Evolutionary conservation across 1,140 invertebrate species (phyloP).

Genomic region (Arion vulgaris): DNA sequence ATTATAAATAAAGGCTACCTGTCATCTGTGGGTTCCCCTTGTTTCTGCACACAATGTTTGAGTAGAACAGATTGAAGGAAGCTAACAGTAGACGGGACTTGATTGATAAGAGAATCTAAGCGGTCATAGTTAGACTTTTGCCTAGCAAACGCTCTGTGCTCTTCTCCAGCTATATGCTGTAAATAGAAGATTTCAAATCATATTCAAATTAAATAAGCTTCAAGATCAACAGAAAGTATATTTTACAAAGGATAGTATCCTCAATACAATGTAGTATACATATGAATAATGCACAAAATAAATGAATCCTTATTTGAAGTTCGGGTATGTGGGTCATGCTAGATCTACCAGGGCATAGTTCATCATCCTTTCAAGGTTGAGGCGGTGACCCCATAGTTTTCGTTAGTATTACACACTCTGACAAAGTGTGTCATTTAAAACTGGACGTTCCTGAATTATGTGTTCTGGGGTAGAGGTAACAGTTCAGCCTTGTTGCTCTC

Average conservation of each 20-base stretch:
- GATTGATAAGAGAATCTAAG: slow-evolving; percentile 56
- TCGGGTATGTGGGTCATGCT: no score
- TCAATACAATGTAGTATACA: background rate
- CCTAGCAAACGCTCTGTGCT: slow-evolving; percentile 54
- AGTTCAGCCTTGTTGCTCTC: no score
- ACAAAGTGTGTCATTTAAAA: no score
- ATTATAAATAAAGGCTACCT: background rate
- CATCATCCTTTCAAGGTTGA: no score
- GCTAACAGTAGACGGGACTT: slow-evolving; percentile 47
- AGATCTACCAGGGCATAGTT: no score
- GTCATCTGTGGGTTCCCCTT: background rate
- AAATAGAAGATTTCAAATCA: slow-evolving; percentile 24
- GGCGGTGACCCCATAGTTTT: no score
- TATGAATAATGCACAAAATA: background rate
- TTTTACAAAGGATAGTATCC: background rate
- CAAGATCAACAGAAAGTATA: background rate
- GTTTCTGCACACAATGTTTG: slow-evolving; percentile 41
- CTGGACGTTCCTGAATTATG: no score
- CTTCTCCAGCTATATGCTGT: slow-evolving; percentile 58
- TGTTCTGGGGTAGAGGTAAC: no score
- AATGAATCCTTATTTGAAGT: background rate
- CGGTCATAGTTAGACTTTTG: slow-evolving; percentile 57
- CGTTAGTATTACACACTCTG: no score
- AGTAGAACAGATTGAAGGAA: slow-evolving; percentile 54
- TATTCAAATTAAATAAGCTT: background rate